Percentiles rank a stretch among this genome's conserved stretches.
phyloP scores from a whole-genome alignment of 1,140 invertebrate species.

The Camponotus floridanus region DNA sequence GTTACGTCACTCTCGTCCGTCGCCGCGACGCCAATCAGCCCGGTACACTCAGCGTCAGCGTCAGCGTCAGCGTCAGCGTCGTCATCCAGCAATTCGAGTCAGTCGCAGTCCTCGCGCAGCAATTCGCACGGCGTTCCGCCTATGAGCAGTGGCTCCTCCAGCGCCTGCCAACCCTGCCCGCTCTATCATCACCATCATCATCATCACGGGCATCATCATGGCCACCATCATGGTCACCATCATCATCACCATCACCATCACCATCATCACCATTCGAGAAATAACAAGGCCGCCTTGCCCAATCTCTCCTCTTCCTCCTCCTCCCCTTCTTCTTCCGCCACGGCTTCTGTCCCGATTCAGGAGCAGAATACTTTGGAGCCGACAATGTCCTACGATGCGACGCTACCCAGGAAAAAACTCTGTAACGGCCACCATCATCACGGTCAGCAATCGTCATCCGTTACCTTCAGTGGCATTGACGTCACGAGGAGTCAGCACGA shows the following conservation, averaged over 20 bases:
- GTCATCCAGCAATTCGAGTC: constrained; percentile 11
- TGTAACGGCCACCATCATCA: constrained; percentile 78
- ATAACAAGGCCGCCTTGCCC: constrained; percentile 62
- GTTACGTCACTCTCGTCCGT: constrained; percentile 66
- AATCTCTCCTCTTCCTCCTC: constrained; percentile 4
- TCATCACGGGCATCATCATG: constrained; percentile 69
- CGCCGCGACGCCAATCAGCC: constrained; percentile 66
- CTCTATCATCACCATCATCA: constrained; percentile 73
- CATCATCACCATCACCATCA: constrained; percentile 77
- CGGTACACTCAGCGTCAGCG: constrained; percentile 59
- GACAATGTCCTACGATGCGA: constrained; percentile 60
- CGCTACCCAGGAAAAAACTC: constrained; percentile 80
- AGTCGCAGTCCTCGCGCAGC: constrained; percentile 34
- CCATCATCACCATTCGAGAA: constrained; percentile 76
- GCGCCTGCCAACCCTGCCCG: constrained; percentile 80
- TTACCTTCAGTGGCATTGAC: constrained; percentile 13
- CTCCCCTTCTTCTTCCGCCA: constrained; percentile 3
- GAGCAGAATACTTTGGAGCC: constrained; percentile 64
- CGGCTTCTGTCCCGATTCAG: constrained; percentile 51
- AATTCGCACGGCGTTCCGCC: constrained; percentile 28
- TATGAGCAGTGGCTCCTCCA: constrained; percentile 60
- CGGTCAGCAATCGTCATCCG: constrained; percentile 63
- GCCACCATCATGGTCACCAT: constrained; percentile 76
- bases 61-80: neutral
- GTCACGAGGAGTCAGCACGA: constrained; percentile 59